These are phyloP conservation scores for Lepilemur ruficaudatus DNA, from an alignment of 2,797 vertebrate species.

Conservation along the genomic window DNA sequence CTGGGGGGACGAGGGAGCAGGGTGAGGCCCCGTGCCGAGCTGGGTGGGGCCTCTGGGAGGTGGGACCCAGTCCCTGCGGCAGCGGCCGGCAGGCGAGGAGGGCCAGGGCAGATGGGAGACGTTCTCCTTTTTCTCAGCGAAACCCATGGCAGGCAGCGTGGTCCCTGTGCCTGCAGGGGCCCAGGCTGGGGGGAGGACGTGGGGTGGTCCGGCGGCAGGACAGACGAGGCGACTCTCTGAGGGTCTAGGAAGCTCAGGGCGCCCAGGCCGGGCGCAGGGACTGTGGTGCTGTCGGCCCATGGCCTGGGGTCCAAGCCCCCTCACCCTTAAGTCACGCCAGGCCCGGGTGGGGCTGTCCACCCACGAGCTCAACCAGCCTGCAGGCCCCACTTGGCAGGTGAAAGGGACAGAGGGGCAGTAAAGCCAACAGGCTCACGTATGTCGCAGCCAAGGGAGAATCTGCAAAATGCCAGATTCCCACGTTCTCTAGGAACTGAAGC, in stretches of 20 bases:
- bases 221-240: neutral
- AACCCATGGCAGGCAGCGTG: neutral
- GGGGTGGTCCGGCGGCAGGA: neutral
- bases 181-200: neutral
- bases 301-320: neutral
- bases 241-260: neutral
- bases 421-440: neutral
- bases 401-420: neutral
- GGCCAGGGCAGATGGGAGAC: neutral
- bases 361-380: neutral
- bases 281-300: neutral
- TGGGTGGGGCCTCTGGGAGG: neutral
- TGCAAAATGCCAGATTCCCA: neutral
- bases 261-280: too few species aligned
- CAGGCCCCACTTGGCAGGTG: neutral
- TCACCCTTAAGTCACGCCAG: neutral
- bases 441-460: neutral
- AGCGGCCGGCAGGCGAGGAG: neutral
- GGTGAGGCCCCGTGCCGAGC: neutral
- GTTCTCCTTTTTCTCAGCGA: neutral
- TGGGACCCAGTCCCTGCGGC: neutral
- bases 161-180: neutral
- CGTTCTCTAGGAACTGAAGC: neutral
- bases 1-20: slow-evolving; percentile 81
- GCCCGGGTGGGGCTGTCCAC: neutral